A percentile compares a stretch with the other conserved stretches of the same genome.
phyloP scores from a whole-genome alignment of 2,797 vertebrate species.

The Enteromius afrohamiltoni region DNA sequence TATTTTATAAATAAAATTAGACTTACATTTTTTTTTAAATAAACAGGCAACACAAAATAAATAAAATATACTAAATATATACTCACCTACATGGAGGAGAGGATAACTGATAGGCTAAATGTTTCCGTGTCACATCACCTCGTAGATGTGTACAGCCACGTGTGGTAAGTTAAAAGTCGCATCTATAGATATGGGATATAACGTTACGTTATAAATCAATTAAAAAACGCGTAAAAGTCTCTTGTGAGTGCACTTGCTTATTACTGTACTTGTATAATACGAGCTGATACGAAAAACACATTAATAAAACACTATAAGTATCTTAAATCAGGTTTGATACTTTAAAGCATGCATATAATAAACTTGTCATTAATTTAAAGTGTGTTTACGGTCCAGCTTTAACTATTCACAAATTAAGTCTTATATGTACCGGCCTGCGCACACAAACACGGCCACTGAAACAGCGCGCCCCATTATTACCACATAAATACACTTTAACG shows the following conservation, averaged over 20 bases:
- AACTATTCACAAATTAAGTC: neutral
- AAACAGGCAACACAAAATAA: neutral
- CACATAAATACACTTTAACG: neutral
- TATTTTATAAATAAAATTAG: neutral
- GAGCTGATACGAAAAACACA: neutral
- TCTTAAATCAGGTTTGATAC: neutral
- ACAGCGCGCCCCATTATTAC: neutral
- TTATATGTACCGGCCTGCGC: conserved; percentile 17
- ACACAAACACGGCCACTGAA: neutral
- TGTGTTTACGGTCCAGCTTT: neutral
- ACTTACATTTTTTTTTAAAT: neutral
- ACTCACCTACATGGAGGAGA: conserved; percentile 56
- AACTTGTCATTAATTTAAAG: neutral
- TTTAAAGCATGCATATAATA: neutral
- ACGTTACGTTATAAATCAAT: neutral
- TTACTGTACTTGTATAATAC: neutral
- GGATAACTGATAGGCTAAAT: neutral
- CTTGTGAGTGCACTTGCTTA: neutral
- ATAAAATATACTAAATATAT: neutral
- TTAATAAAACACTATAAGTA: neutral
- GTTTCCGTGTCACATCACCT: conserved; percentile 51
- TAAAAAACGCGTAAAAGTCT: neutral
- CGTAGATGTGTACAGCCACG: conserved; percentile 33
- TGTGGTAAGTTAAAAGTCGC: neutral
- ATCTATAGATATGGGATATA: conserved; percentile 21